Evolutionary conservation across 2,113 vertebrate species (phyloP), one percentile per base, ranked within the genome.

Genomic region (Athene noctua): DNA sequence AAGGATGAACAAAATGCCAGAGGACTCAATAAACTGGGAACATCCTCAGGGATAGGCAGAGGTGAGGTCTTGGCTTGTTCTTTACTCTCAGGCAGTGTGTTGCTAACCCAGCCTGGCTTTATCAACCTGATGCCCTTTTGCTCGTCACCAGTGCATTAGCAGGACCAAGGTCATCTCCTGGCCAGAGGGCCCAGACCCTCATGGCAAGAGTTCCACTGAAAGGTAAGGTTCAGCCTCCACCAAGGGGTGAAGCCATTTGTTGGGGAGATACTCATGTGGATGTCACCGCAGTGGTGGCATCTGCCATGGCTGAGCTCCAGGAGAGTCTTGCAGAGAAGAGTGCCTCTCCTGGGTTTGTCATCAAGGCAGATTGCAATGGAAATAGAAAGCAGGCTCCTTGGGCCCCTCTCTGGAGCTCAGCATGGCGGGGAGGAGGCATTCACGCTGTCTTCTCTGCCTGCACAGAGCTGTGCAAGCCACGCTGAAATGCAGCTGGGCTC

Each of bases 61-160:
- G 19, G 34, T 25, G 13, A 77, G 30, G 10, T 54, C 58, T 82
- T 47, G 26, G 40, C 25, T 75, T 36, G 17, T 58, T 63, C 54
- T 57, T 49, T 36, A 10, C 51, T 38, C 40, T 55, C 19, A 4
- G 6, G 21, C 68, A 65, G 15, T 0, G 1, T 44, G n/a, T 57
- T 4, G 8, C 40, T 73, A 27, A 40, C 32, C 15, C 40, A 80
- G 54, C 47, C 38, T 42, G 44, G 55, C 38, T 84, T 88, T 80
- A 26, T 49, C 22, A 62, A 46, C 32, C 29, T 51, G 36, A 22
- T 49, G 29, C 44, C 6, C 25, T 81, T 77, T 21, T 36, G 32
- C 42, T 73, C 30, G 8, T 30, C 59, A 55, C 23, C 1, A 2
- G 17, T 15, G 14, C 13, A 32, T 36, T 34, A 36, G 13, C 38